Evolutionary conservation across 2,888 invertebrate species (phyloP).

Genomic region (Pristionchus arcanus): DNA sequence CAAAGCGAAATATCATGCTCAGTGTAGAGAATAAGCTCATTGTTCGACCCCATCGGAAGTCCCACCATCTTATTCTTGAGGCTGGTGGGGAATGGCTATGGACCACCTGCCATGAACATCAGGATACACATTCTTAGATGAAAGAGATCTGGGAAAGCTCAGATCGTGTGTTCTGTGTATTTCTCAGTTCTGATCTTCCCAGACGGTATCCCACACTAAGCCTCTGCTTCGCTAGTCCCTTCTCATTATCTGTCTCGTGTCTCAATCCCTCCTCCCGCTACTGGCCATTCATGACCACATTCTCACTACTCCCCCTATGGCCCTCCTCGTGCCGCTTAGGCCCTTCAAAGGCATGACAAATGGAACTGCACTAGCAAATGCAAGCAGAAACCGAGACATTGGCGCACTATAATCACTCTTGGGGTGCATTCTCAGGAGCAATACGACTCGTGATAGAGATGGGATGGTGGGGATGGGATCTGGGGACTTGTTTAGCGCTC

Average conservation of each 20-base stretch:
- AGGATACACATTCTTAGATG: background rate
- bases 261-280: constrained; percentile 23
- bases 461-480: background rate
- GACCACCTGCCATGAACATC: constrained; percentile 25
- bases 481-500: background rate
- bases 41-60: constrained; percentile 21
- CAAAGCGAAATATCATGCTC: background rate
- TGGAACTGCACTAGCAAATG: constrained; percentile 45
- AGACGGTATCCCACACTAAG: background rate
- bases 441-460: background rate
- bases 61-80: background rate
- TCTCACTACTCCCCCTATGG: constrained; percentile 23
- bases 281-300: constrained; percentile 27
- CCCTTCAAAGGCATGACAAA: constrained; percentile 23
- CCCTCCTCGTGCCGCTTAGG: background rate
- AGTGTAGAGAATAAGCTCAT: background rate
- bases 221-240: background rate
- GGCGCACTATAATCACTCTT: constrained; percentile 17
- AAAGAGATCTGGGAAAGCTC: too few species aligned
- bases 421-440: background rate
- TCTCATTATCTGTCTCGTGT: constrained; percentile 24
- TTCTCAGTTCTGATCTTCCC: background rate
- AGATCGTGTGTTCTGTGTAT: too few species aligned
- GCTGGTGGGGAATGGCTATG: background rate
- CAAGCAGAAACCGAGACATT: constrained; percentile 4